phyloP scores from a whole-genome alignment of 2,797 vertebrate genomes.

The Acanthurus tractus region DNA sequence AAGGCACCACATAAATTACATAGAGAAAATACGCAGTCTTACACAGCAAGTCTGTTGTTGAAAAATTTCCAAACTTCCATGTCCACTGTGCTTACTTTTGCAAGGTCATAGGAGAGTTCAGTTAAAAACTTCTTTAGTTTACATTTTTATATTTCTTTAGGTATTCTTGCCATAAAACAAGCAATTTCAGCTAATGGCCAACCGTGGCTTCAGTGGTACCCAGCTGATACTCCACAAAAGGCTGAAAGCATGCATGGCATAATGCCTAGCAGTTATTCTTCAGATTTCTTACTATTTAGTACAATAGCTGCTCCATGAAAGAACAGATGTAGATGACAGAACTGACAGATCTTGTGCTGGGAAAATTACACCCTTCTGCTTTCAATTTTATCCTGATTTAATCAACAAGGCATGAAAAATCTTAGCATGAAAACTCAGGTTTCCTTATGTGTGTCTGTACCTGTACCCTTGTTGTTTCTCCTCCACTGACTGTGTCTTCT shows the following conservation, averaged over 20 bases:
- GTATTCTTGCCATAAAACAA: not conserved
- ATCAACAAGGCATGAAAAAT: conserved; percentile 15
- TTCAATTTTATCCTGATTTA: conserved; percentile 9
- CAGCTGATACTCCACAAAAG: conserved; percentile 12
- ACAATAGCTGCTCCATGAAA: conserved; percentile 15
- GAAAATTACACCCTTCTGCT: conserved; percentile 26
- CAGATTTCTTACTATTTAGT: conserved; percentile 34
- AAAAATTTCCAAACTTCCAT: not conserved
- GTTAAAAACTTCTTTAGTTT: not conserved
- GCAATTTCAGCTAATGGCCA: conserved; percentile 14
- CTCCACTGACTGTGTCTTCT: not conserved
- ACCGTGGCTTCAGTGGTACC: not conserved
- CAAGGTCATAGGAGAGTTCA: not conserved
- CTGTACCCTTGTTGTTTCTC: not conserved
- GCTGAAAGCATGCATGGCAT: not conserved
- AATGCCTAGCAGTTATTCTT: conserved; percentile 16
- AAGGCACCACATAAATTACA: not conserved
- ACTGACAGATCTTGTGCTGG: conserved; percentile 16
- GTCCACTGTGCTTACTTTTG: not conserved
- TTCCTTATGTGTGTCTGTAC: not conserved
- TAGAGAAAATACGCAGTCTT: conserved; percentile 2
- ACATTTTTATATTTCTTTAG: not conserved
- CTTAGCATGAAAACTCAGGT: not conserved
- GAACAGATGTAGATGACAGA: conserved; percentile 8
- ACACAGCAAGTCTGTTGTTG: not conserved